These are phyloP conservation scores for Copsychus sechellarum DNA, from an alignment of 2,113 vertebrate genomes.

Conservation along the genomic window DNA sequence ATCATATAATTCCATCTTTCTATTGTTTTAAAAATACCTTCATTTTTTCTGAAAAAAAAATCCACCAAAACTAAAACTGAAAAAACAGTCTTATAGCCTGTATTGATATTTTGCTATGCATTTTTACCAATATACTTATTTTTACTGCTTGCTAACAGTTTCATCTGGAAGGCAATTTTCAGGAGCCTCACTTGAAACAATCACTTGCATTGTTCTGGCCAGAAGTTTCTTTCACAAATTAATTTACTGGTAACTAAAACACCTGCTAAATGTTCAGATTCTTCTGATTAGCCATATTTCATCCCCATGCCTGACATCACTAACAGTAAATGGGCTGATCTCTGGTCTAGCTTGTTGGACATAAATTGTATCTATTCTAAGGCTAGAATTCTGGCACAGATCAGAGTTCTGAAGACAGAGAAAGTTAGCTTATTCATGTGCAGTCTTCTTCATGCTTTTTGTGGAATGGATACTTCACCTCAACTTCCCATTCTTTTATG, in stretches of 20 bases:
- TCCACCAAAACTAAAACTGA: not conserved
- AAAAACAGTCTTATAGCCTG: not conserved
- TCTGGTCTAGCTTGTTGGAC: not conserved
- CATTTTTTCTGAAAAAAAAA: not conserved
- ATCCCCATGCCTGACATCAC: not conserved
- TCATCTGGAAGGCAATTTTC: not conserved
- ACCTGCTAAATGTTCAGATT: not conserved
- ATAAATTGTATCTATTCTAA: not conserved
- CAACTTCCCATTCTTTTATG: not conserved
- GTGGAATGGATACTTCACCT: not conserved
- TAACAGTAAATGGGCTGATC: not conserved
- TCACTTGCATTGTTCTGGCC: not conserved
- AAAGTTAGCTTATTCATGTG: not conserved
- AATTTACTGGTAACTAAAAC: not conserved
- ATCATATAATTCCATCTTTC: not conserved
- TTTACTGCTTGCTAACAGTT: not conserved
- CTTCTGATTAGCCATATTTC: not conserved
- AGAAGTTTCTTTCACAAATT: not conserved
- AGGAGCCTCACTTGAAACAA: not conserved
- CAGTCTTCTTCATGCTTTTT: not conserved
- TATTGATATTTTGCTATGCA: not conserved
- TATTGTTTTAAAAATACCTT: not conserved
- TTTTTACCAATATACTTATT: not conserved
- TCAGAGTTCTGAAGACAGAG: not conserved
- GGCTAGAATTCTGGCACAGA: not conserved